Conservation (phyloP, 2,888 invertebrate genomes). For the Drosophila picticornis region DNA sequence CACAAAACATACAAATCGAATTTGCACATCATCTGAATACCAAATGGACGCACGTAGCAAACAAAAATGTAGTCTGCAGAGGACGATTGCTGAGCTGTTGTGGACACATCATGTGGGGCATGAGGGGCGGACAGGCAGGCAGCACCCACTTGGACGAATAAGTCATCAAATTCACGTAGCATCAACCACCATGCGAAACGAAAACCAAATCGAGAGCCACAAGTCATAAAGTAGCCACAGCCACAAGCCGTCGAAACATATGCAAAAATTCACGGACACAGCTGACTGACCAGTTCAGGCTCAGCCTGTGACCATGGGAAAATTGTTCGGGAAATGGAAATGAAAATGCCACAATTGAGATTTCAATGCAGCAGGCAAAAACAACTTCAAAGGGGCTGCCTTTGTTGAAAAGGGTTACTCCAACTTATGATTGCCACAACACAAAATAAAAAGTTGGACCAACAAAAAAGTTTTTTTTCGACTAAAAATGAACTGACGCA, state of each 20-base stretch:
- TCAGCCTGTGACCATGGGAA: slow-evolving; percentile 30
- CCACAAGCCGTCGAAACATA: slow-evolving; percentile 62
- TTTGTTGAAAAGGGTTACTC: slow-evolving; percentile 53
- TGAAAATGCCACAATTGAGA: slow-evolving; percentile 61
- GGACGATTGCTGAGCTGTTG: slow-evolving; percentile 35
- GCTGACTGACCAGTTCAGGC: slow-evolving; percentile 46
- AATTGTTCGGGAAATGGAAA: slow-evolving; percentile 50
- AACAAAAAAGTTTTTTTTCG: slow-evolving; percentile 15
- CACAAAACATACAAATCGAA: slow-evolving; percentile 78
- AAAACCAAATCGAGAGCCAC: slow-evolving; percentile 17
- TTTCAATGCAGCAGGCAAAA: slow-evolving; percentile 30
- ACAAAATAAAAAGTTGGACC: slow-evolving; percentile 61
- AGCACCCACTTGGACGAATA: slow-evolving; percentile 72
- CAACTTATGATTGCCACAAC: slow-evolving; percentile 60
- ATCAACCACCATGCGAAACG: slow-evolving; percentile 36
- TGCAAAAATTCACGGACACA: slow-evolving; percentile 78
- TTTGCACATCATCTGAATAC: slow-evolving; percentile 85
- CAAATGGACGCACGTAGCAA: slow-evolving; percentile 83
- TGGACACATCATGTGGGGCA: slow-evolving; percentile 23
- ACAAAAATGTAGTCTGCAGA: slow-evolving; percentile 43
- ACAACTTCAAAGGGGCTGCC: slow-evolving; percentile 69
- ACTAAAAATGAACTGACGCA: slow-evolving; percentile 67
- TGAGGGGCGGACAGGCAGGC: slow-evolving; percentile 5
- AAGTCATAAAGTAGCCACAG: slow-evolving; percentile 71
- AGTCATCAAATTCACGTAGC: slow-evolving; percentile 81